Evolutionary conservation across 2,797 vertebrate genomes (phyloP).

Genomic region (Nannoperca australis): DNA sequence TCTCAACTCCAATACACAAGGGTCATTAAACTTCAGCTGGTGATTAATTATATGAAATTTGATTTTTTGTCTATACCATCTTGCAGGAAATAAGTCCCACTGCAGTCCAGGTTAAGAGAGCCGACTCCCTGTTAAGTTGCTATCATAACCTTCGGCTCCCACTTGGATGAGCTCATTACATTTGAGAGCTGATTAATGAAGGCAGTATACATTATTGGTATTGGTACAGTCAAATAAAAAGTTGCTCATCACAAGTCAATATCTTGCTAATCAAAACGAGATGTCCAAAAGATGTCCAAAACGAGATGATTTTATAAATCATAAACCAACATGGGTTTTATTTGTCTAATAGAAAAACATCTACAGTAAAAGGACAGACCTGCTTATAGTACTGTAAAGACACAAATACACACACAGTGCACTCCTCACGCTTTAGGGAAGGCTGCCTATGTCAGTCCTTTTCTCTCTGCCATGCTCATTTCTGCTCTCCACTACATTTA

Average conservation of each 20-base stretch:
- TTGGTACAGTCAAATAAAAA: slow-evolving; percentile 47
- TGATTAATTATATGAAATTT: slow-evolving; percentile 51
- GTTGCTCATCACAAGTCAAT: slow-evolving; percentile 10
- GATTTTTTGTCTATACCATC: slow-evolving; percentile 55
- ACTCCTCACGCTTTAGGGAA: slow-evolving; percentile 13
- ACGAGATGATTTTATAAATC: slow-evolving; percentile 8
- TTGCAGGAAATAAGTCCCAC: slow-evolving; percentile 49
- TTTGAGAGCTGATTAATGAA: slow-evolving; percentile 62
- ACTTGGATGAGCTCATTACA: slow-evolving; percentile 62
- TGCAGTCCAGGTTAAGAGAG: slow-evolving; percentile 51
- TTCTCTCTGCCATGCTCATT: background rate
- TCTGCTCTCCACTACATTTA: slow-evolving; percentile 7
- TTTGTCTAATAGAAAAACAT: slow-evolving; percentile 21
- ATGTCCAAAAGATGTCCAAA: slow-evolving; percentile 26
- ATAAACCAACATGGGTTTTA: slow-evolving; percentile 20
- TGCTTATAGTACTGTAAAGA: slow-evolving; percentile 20
- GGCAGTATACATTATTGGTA: slow-evolving; percentile 42
- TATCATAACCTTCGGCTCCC: slow-evolving; percentile 63
- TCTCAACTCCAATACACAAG: slow-evolving; percentile 28
- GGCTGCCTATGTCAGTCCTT: slow-evolving; percentile 7
- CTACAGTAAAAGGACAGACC: slow-evolving; percentile 24
- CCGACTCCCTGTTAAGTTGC: slow-evolving; percentile 51
- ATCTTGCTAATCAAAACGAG: slow-evolving; percentile 30
- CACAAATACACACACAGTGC: slow-evolving; percentile 31
- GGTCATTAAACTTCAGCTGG: slow-evolving; percentile 50